Conservation (phyloP, 1,140 invertebrate species). For the Penaeus japonicus region DNA sequence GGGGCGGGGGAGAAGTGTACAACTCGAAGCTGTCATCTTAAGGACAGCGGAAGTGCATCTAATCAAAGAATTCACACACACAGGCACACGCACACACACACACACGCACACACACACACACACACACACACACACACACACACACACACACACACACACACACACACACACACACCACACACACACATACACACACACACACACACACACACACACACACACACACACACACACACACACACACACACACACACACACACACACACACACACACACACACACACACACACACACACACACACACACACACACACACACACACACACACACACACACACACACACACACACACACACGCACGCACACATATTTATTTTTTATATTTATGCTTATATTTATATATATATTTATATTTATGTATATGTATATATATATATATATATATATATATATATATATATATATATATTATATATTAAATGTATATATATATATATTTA, state of each 20-base stretch:
- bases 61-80: background rate
- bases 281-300: background rate
- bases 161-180: background rate
- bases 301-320: background rate
- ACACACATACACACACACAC: background rate
- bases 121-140: background rate
- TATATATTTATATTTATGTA: too few species aligned
- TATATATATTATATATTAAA: too few species aligned
- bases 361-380: background rate
- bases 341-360: background rate
- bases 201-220: background rate
- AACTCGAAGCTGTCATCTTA: background rate
- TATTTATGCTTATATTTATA: background rate
- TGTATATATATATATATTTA: too few species aligned
- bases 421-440: too few species aligned
- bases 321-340: background rate
- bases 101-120: background rate
- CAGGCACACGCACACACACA: background rate
- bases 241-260: constrained; percentile 4
- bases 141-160: background rate
- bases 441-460: too few species aligned
- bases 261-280: background rate
- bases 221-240: background rate
- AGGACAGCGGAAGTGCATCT: too few species aligned
- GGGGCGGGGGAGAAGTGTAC: too few species aligned